Conservation (phyloP, 2,797 vertebrate species). For the Takifugu rubripes region DNA sequence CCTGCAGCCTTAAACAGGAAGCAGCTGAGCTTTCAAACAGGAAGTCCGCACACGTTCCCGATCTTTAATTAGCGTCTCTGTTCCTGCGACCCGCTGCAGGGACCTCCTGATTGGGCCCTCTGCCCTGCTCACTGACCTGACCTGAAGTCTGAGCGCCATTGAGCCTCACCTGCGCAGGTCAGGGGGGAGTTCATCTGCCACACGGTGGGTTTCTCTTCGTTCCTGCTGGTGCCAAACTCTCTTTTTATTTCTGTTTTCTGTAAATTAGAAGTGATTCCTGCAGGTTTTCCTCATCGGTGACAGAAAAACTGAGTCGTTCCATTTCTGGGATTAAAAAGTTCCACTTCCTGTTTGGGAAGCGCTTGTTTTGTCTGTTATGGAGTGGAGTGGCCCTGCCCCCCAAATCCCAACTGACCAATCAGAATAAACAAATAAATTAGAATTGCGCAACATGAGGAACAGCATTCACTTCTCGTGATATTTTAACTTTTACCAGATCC, state of each 20-base stretch:
- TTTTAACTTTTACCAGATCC: no score
- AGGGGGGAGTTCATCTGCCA: slow-evolving; percentile 31
- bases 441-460: no score
- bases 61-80: slow-evolving; percentile 60
- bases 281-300: no score
- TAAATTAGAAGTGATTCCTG: no score
- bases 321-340: no score
- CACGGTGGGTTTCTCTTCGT: slow-evolving; percentile 32
- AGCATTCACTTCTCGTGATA: no score
- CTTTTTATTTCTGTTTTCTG: no score
- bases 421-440: no score
- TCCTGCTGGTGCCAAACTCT: slow-evolving; percentile 7
- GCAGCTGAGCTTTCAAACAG: no score
- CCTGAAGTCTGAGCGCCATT: slow-evolving; percentile 5
- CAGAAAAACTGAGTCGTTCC: no score
- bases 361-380: neutral
- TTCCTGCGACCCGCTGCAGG: slow-evolving; percentile 25
- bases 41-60: slow-evolving; percentile 26
- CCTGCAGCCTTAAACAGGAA: neutral
- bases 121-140: slow-evolving; percentile 34
- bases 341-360: no score
- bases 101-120: slow-evolving; percentile 58
- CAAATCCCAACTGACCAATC: neutral
- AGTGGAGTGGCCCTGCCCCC: slow-evolving; percentile 2
- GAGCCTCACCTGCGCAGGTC: slow-evolving; percentile 28